Conservation (phyloP, 2,888 invertebrate genomes). For the Philhelius pedissequus region DNA sequence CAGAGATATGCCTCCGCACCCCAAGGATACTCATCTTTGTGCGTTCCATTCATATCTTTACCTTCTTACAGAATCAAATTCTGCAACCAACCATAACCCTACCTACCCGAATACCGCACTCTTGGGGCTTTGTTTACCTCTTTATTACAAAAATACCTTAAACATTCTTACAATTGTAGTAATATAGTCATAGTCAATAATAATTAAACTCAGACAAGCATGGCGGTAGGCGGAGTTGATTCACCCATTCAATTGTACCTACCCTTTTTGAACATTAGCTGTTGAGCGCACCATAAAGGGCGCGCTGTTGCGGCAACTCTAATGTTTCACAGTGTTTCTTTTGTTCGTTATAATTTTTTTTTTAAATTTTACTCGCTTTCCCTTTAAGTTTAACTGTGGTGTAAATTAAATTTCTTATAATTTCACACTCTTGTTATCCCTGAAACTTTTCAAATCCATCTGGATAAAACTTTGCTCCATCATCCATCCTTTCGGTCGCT, state of each 20-base stretch:
- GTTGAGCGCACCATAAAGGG: not conserved
- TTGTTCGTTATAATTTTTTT: constrained; percentile 3
- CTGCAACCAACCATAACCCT: not conserved
- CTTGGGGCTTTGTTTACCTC: not conserved
- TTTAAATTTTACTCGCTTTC: not conserved
- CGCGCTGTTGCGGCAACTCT: constrained; percentile 18
- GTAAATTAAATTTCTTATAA: not conserved
- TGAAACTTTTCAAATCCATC: not conserved
- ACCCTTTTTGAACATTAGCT: not conserved
- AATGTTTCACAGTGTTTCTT: constrained; percentile 3
- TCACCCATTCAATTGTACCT: constrained; percentile 11
- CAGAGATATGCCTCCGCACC: not conserved
- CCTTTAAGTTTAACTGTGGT: not conserved
- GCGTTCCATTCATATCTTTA: no score
- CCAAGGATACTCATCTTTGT: no score
- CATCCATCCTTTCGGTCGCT: no score
- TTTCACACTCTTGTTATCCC: not conserved
- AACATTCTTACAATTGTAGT: not conserved
- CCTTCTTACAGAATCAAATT: no score
- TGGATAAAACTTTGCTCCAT: not conserved
- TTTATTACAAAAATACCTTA: not conserved
- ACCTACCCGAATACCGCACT: not conserved
- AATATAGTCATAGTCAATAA: not conserved
- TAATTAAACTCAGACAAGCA: constrained; percentile 41
- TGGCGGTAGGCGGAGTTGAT: no score